Percentiles rank a stretch among this genome's conserved stretches.
phyloP scores from a whole-genome alignment of 2,113 vertebrate species.

The Oryzias celebensis region DNA sequence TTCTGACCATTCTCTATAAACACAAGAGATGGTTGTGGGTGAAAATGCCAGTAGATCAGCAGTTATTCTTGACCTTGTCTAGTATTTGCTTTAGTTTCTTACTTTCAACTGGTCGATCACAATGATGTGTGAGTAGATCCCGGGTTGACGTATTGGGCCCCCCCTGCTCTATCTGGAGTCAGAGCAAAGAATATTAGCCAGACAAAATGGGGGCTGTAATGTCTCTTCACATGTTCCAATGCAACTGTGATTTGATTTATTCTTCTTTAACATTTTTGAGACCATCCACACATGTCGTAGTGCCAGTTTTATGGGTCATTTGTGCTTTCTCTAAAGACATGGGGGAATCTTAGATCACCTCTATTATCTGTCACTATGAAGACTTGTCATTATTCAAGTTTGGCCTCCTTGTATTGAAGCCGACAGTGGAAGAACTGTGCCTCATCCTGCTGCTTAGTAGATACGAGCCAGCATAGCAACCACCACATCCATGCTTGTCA shows the following conservation, averaged over 20 bases:
- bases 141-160: too few species aligned
- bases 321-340: conserved; percentile 2
- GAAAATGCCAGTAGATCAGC: too few species aligned
- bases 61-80: too few species aligned
- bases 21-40: too few species aligned
- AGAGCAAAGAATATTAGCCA: conserved; percentile 52
- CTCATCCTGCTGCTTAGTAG: conserved; percentile 32
- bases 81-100: too few species aligned
- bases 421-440: conserved; percentile 21
- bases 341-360: not conserved
- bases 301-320: not conserved
- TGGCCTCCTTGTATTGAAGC: conserved; percentile 23
- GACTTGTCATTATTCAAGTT: conserved; percentile 20
- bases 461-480: conserved; percentile 33
- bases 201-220: conserved; percentile 34
- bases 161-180: conserved; percentile 23
- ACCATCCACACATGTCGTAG: not conserved
- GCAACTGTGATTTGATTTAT: conserved; percentile 37
- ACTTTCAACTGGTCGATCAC: too few species aligned
- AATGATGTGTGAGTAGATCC: too few species aligned
- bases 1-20: too few species aligned
- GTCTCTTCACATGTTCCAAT: conserved; percentile 36
- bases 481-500: conserved; percentile 36
- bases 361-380: conserved; percentile 9
- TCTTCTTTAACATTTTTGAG: not conserved